Percentiles rank a stretch among this genome's conserved stretches.
phyloP scores from a whole-genome alignment of 2,797 vertebrate species.

The Hydrolagus colliei region DNA sequence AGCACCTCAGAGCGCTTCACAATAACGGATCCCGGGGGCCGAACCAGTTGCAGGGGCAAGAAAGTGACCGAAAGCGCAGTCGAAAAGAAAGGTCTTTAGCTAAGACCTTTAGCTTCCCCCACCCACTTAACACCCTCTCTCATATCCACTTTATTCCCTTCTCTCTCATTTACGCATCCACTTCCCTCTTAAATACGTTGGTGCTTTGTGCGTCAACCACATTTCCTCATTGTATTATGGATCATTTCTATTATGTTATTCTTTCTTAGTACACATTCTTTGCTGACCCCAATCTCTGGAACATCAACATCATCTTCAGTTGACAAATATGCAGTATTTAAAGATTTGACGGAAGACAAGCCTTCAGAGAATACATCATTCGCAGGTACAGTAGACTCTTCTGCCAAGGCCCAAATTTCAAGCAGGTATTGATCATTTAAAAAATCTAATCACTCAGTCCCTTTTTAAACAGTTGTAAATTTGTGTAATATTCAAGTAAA shows the following conservation, averaged over 20 bases:
- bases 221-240: not conserved
- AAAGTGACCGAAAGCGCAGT: no score
- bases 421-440: not conserved
- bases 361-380: constrained; percentile 63
- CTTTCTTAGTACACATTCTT: constrained; percentile 63
- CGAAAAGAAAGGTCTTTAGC: not conserved
- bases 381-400: constrained; percentile 64
- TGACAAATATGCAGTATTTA: constrained; percentile 93
- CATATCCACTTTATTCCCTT: not conserved
- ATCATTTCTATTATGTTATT: constrained; percentile 5
- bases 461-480: not conserved
- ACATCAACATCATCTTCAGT: constrained; percentile 56
- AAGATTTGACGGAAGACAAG: constrained; percentile 79
- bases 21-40: no score
- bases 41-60: no score
- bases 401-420: not conserved
- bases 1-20: no score
- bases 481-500: no score
- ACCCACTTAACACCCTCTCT: not conserved
- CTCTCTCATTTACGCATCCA: no score
- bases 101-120: not conserved
- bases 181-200: not conserved
- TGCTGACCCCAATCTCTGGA: constrained; percentile 85
- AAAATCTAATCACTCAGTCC: not conserved
- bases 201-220: not conserved